A percentile compares a stretch with the other conserved stretches of the same genome.
Conservation (phyloP, 2,113 vertebrate species). For the Corythornis madagascariensis region DNA sequence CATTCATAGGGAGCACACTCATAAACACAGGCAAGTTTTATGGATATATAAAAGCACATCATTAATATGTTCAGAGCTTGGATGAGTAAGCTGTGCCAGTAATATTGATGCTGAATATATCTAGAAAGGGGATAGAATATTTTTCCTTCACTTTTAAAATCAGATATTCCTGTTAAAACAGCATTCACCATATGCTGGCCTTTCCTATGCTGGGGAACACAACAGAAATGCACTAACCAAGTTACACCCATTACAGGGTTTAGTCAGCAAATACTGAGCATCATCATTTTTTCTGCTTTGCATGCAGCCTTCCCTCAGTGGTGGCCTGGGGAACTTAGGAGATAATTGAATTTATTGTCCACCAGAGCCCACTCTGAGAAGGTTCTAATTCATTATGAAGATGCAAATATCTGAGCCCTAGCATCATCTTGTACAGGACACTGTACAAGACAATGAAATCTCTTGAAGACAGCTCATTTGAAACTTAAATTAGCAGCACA, state of each 20-base stretch:
- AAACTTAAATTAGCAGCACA: background rate
- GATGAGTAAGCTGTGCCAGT: background rate
- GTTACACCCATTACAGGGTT: background rate
- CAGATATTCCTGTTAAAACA: background rate
- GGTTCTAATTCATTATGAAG: background rate
- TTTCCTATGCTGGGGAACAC: background rate
- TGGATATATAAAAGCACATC: background rate
- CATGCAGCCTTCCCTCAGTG: background rate
- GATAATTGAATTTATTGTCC: background rate
- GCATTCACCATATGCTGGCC: background rate
- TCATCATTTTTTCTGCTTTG: background rate
- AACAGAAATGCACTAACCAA: background rate
- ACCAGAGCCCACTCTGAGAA: background rate
- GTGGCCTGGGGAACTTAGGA: background rate
- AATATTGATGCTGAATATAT: background rate
- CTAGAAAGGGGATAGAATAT: rapidly evolving
- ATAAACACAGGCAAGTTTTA: background rate
- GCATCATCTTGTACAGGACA: background rate
- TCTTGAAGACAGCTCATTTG: background rate
- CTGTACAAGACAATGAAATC: background rate
- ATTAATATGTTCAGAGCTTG: background rate
- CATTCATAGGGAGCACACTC: background rate
- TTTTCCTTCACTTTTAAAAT: background rate
- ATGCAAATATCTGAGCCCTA: rapidly evolving
- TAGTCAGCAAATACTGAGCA: background rate